Evolutionary conservation across 2,888 invertebrate genomes (phyloP), one percentile per base, ranked within the genome.

Genomic region (Morpho deidamia): DNA sequence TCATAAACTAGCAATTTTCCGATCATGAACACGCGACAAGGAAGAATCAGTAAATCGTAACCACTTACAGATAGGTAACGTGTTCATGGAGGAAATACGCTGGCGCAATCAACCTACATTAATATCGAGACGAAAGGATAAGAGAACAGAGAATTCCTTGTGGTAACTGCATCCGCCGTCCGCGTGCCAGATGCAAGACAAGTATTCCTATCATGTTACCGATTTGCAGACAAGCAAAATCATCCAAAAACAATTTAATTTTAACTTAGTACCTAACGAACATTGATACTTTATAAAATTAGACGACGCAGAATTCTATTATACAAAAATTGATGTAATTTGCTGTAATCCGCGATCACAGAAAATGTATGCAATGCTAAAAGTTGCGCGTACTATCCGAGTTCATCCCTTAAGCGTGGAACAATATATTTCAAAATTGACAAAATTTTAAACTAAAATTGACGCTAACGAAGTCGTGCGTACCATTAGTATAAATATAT

Each of bases 131-230:
- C 32, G 43, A 59, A 50, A 71, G 71, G 72, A 77, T 76, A 72
- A 61, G 64, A 55, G 64, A 63, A 85, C 78, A 88, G 81, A 72
- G 83, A 62, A 65, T 66, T 69, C 74, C 74, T 83, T 86, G 79
- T 83, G 60, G 62, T 55, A 65, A 58, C 62, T 71, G 73, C 82
- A 80, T 84, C 83, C 83, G 86, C 68, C 72, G 72, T 65, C 70
- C 72, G 74, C 73, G 63, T 69, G 72, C 68, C 69, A 63, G 65
- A 69, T 69, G 59, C 70, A 71, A 78, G 71, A 77, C 70, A 72
- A 76, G 70, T 66, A 70, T 68, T 64, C 70, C 71, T 75, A 78
- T 82, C 76, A 61, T 62, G 65, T 76, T 76, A 72, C 74, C 67
- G 65, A 65, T 53, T 55, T 54, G 53, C 48, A 43, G 37, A n/a